phyloP scores from a whole-genome alignment of 2,888 invertebrate genomes.

The Adineta ricciae region DNA sequence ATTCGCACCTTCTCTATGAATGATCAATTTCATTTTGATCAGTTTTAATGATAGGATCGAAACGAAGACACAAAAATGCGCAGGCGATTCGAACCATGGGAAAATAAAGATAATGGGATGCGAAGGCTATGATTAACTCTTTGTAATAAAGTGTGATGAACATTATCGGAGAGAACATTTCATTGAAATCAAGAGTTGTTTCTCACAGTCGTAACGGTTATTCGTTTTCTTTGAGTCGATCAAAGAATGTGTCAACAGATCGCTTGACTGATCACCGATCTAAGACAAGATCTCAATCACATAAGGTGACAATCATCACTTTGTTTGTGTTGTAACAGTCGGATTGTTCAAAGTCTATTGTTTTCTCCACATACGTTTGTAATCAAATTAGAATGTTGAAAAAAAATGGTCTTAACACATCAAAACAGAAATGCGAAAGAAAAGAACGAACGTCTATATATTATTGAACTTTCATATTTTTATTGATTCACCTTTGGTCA shows the following conservation, averaged over 20 bases:
- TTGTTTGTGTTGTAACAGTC: background rate
- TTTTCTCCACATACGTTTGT: background rate
- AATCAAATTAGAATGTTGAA: constrained; percentile 2
- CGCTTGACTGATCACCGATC: background rate
- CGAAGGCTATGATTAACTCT: background rate
- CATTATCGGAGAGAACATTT: background rate
- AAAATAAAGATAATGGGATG: background rate
- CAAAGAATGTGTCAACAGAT: constrained; percentile 1
- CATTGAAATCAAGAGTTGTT: background rate
- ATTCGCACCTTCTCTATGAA: background rate
- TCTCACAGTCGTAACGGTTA: background rate
- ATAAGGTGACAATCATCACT: constrained; percentile 8
- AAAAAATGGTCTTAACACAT: constrained; percentile 12
- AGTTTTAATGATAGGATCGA: background rate
- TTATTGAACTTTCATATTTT: background rate
- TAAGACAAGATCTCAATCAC: background rate
- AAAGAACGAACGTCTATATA: background rate
- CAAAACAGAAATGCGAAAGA: background rate
- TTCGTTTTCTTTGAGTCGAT: background rate
- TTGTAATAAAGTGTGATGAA: background rate
- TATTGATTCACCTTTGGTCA: constrained; percentile 7
- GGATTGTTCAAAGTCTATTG: background rate
- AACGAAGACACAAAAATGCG: no score
- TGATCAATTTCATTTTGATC: background rate
- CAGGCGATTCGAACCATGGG: background rate